These are phyloP conservation scores for Notospermus geniculatus DNA, from an alignment of 1,140 invertebrate genomes.

Conservation along the genomic window DNA sequence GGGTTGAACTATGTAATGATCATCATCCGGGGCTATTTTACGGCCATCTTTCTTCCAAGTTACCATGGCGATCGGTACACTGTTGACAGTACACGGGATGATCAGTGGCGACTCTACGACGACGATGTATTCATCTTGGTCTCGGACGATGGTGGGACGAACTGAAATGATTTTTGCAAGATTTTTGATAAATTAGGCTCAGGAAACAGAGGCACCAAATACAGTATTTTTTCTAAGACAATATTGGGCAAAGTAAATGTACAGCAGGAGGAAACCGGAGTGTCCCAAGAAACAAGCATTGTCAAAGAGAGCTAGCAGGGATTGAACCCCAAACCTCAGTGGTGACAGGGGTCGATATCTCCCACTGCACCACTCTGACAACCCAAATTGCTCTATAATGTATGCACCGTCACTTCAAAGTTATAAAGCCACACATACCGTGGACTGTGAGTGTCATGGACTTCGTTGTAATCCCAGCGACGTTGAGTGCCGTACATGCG, in stretches of 20 bases:
- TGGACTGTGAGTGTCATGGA: slow-evolving; percentile 35
- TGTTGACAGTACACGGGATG: slow-evolving; percentile 42
- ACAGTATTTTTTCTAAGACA: too few species aligned
- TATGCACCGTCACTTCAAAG: too few species aligned
- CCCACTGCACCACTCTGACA: too few species aligned
- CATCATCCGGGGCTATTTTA: not conserved
- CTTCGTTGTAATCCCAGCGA: slow-evolving; percentile 41
- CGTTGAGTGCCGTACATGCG: slow-evolving; percentile 50
- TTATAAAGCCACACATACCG: slow-evolving; percentile 26
- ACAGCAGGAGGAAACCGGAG: too few species aligned
- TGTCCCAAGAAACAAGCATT: too few species aligned
- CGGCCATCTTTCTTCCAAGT: slow-evolving; percentile 45
- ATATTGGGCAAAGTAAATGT: too few species aligned
- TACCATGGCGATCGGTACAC: slow-evolving; percentile 46
- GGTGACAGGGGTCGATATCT: too few species aligned
- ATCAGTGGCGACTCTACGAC: slow-evolving; percentile 32
- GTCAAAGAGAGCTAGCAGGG: too few species aligned
- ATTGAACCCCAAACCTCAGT: too few species aligned
- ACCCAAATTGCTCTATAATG: too few species aligned
- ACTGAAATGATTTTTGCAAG: slow-evolving; percentile 20
- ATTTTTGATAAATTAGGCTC: too few species aligned
- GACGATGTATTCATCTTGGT: slow-evolving; percentile 36
- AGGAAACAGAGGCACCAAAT: too few species aligned
- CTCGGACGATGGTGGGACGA: slow-evolving; percentile 29
- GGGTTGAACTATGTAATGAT: not conserved